phyloP scores from a whole-genome alignment of 2,888 invertebrate species.

The Gari tellinella region DNA sequence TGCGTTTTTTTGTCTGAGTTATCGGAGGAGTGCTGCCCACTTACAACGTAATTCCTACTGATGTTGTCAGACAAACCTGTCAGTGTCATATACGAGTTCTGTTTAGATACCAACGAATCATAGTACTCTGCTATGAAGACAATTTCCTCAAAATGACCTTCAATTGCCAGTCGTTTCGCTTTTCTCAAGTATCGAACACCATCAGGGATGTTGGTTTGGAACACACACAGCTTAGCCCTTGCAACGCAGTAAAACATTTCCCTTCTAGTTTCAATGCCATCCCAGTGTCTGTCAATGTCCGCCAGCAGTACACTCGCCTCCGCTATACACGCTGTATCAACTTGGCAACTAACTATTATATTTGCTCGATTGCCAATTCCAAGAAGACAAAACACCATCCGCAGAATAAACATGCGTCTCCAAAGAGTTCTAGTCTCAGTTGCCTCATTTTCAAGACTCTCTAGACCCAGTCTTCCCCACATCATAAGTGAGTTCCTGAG shows the following conservation, averaged over 20 bases:
- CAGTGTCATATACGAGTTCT: too few relatives aligned
- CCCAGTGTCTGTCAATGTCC: slow-evolving; percentile 29
- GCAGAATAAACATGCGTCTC: slow-evolving; percentile 59
- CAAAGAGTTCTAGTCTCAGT: slow-evolving; percentile 46
- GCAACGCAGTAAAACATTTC: slow-evolving; percentile 62
- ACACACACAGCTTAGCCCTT: slow-evolving; percentile 39
- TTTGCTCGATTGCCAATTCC: slow-evolving; percentile 61
- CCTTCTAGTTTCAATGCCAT: slow-evolving; percentile 55
- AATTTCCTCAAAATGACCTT: slow-evolving; percentile 55
- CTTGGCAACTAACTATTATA: slow-evolving; percentile 29
- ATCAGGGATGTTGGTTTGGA: neutral
- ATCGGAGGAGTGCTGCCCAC: too few relatives aligned
- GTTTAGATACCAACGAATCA: too few relatives aligned
- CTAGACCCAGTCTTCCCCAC: slow-evolving; percentile 52
- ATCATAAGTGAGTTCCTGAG: slow-evolving; percentile 36
- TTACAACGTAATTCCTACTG: too few relatives aligned
- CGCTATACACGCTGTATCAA: slow-evolving; percentile 20
- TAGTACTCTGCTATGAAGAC: slow-evolving; percentile 25
- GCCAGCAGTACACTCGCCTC: slow-evolving; percentile 37
- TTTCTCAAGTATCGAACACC: slow-evolving; percentile 15
- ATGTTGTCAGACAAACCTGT: too few relatives aligned
- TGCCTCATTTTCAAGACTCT: slow-evolving; percentile 49
- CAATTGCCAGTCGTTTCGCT: slow-evolving; percentile 35
- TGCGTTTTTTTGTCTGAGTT: too few relatives aligned
- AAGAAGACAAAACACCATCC: slow-evolving; percentile 61